Evolutionary conservation across 2,888 invertebrate genomes (phyloP).

Genomic region (Ametastegia equiseti): DNA sequence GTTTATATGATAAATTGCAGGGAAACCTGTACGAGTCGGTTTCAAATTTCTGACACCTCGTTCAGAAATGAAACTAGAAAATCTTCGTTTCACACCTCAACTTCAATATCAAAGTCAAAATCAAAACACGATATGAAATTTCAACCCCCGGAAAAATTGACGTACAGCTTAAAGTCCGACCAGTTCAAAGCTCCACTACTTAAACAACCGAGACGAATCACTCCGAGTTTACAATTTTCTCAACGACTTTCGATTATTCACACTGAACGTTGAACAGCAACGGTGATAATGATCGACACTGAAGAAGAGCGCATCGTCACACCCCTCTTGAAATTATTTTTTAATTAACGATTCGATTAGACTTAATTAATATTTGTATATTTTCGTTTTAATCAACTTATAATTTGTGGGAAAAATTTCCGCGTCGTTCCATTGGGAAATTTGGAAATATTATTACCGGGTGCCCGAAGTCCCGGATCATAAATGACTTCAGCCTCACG

Average conservation of each 20-base stretch:
- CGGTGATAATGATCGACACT: neutral
- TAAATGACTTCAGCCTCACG: conserved; percentile 9
- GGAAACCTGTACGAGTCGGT: neutral
- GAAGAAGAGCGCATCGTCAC: neutral
- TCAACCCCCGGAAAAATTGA: neutral
- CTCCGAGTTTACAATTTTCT: neutral
- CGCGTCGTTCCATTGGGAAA: neutral
- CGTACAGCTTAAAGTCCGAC: neutral
- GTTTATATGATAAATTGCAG: neutral
- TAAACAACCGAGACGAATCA: neutral
- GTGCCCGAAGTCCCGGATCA: conserved; percentile 12
- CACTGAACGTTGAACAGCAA: neutral
- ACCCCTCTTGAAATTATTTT: neutral
- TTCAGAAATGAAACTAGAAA: no score
- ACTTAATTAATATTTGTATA: no score
- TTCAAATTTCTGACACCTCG: neutral
- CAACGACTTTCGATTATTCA: neutral
- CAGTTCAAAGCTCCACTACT: conserved; percentile 15
- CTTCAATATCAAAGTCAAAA: neutral
- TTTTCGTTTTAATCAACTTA: neutral
- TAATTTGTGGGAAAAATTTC: neutral
- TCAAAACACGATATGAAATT: neutral
- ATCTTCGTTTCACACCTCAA: neutral
- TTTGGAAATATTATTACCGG: conserved; percentile 9
- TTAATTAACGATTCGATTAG: neutral